Conservation (phyloP, 2,797 vertebrate genomes). For the Manis javanica region DNA sequence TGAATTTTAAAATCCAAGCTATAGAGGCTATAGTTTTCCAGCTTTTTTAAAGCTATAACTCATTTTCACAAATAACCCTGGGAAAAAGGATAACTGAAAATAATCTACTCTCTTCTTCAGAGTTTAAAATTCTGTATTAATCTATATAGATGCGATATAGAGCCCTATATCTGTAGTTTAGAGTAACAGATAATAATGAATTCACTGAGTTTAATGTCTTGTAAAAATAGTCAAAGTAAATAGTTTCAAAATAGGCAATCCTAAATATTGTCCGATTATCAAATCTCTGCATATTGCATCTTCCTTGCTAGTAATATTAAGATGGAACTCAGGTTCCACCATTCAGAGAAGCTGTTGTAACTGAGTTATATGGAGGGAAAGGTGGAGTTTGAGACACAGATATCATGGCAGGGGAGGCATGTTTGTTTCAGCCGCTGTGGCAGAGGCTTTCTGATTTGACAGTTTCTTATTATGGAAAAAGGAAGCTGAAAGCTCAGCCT, state of each 20-base stretch:
- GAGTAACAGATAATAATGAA: neutral
- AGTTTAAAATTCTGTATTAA: constrained; percentile 12
- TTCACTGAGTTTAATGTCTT: neutral
- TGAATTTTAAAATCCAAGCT: neutral
- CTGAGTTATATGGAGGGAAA: neutral
- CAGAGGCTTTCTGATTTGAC: neutral
- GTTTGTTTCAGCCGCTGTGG: neutral
- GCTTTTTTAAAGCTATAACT: neutral
- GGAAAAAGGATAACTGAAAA: neutral
- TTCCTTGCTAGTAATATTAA: neutral
- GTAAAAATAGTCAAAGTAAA: neutral
- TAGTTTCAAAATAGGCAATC: neutral
- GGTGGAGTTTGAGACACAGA: neutral
- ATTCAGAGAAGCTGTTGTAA: neutral
- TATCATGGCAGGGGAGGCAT: neutral
- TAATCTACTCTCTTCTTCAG: neutral
- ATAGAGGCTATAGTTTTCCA: neutral
- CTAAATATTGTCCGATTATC: neutral
- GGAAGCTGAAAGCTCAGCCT: neutral
- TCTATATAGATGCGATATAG: neutral
- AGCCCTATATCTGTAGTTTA: neutral
- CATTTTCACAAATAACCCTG: neutral
- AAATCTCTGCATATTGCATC: neutral
- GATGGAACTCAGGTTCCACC: neutral
- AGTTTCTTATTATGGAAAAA: neutral